Conservation (phyloP, 2,113 vertebrate genomes). For the Dermatemys mawii region DNA sequence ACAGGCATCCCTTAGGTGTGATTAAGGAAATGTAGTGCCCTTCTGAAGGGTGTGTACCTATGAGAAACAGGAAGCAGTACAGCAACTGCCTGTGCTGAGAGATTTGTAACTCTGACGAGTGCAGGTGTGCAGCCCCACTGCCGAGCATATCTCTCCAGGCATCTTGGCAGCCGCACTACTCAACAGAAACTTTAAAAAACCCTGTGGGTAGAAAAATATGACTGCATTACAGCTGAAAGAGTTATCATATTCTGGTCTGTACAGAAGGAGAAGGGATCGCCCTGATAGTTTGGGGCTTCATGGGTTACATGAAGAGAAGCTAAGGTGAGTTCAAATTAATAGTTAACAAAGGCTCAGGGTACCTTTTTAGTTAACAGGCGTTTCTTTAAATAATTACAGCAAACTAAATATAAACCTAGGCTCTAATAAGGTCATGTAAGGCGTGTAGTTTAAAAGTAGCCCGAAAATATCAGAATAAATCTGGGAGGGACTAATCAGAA, state of each 20-base stretch:
- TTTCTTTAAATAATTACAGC: not conserved
- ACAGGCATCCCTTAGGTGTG: slow-evolving; percentile 79
- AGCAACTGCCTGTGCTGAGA: slow-evolving; percentile 50
- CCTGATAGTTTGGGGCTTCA: slow-evolving; percentile 86
- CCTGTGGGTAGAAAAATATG: slow-evolving; percentile 79
- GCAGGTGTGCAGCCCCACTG: slow-evolving; percentile 78
- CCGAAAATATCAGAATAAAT: not conserved
- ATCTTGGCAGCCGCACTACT: slow-evolving; percentile 55
- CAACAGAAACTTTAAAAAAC: not conserved
- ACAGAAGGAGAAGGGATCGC: slow-evolving; percentile 91
- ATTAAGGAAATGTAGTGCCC: slow-evolving; percentile 79
- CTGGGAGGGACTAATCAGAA: not conserved
- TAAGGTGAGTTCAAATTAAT: slow-evolving; percentile 83
- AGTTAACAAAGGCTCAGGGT: not conserved
- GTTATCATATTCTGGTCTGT: slow-evolving; percentile 92
- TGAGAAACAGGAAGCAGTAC: slow-evolving; percentile 81
- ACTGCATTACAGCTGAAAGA: slow-evolving; percentile 91
- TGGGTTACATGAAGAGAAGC: slow-evolving; percentile 74
- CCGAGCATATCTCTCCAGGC: slow-evolving; percentile 29
- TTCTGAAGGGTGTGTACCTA: slow-evolving; percentile 80
- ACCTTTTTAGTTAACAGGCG: not conserved
- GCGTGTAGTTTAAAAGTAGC: not conserved
- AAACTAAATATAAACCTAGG: not conserved
- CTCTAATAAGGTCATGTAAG: not conserved
- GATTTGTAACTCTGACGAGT: slow-evolving; percentile 39